A percentile compares a stretch with the other conserved stretches of the same genome.
These are phyloP conservation scores for Australoheros scitulus DNA, from an alignment of 2,113 vertebrate species.

Conservation along the genomic window DNA sequence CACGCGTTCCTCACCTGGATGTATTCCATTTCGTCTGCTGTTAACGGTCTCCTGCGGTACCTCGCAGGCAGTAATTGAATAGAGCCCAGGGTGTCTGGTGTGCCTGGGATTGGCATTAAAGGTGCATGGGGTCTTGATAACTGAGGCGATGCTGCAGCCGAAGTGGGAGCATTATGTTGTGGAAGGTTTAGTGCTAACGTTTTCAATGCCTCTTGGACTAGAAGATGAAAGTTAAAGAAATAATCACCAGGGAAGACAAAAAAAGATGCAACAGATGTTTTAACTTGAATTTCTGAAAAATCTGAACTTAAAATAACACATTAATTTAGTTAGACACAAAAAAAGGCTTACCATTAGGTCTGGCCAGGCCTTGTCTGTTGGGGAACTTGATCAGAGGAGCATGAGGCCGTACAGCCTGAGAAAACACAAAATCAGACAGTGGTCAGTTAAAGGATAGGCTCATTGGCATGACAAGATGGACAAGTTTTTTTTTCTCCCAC, in stretches of 20 bases:
- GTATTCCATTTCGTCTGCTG: constrained; percentile 79
- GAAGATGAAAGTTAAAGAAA: background rate
- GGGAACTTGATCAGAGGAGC: constrained; percentile 83
- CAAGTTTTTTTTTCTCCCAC: background rate
- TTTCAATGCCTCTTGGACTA: constrained; percentile 76
- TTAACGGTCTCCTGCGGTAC: constrained; percentile 76
- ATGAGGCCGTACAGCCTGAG: constrained; percentile 79
- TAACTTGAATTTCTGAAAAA: background rate
- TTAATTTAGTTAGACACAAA: background rate
- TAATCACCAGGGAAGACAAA: background rate
- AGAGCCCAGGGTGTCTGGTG: constrained; percentile 72
- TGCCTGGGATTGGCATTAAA: constrained; percentile 62
- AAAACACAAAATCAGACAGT: constrained; percentile 4
- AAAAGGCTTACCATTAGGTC: constrained; percentile 75
- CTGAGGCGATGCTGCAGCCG: constrained; percentile 33
- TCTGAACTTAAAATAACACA: background rate
- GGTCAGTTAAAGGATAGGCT: background rate
- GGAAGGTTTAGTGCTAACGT: constrained; percentile 40
- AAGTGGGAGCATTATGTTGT: constrained; percentile 44
- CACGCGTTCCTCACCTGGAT: constrained; percentile 75
- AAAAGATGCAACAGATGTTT: background rate
- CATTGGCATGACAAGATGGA: background rate
- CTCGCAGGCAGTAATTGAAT: constrained; percentile 74
- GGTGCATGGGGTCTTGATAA: constrained; percentile 55
- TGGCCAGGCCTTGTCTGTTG: constrained; percentile 59